Percentiles rank a stretch among this genome's conserved stretches.
Conservation (phyloP, 2,113 vertebrate genomes). For the Odontophorus gujanensis region DNA sequence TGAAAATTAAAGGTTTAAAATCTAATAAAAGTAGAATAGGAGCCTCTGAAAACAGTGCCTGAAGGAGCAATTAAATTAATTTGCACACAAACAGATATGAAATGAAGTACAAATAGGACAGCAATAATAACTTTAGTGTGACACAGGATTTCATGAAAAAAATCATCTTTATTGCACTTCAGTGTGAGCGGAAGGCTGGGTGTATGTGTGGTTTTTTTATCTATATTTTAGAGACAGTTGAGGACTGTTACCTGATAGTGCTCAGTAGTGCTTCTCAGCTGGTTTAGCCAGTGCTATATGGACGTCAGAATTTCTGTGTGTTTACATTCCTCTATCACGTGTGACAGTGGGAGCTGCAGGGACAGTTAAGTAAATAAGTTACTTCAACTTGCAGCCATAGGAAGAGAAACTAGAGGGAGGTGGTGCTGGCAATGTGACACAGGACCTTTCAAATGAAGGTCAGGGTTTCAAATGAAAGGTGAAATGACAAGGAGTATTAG, state of each 20-base stretch:
- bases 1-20: conserved; percentile 30
- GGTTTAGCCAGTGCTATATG: background rate
- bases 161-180: background rate
- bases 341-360: background rate
- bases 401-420: background rate
- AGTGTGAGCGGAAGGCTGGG: background rate
- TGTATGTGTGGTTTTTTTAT: background rate
- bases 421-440: background rate
- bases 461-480: conserved; percentile 6
- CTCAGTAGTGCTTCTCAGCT: background rate
- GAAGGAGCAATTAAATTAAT: conserved; percentile 54
- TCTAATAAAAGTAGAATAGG: conserved; percentile 32
- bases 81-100: conserved; percentile 26
- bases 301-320: background rate
- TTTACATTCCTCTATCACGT: background rate
- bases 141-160: conserved; percentile 36
- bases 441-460: conserved; percentile 6
- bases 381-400: background rate
- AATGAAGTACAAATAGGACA: conserved; percentile 39
- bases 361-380: background rate
- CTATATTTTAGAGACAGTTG: background rate
- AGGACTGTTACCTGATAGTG: background rate
- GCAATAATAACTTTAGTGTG: conserved; percentile 11
- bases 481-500: conserved; percentile 18
- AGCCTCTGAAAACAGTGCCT: conserved; percentile 22